These are phyloP conservation scores for Sebastes vulpes DNA, from an alignment of 2,797 vertebrate genomes.

Conservation along the genomic window DNA sequence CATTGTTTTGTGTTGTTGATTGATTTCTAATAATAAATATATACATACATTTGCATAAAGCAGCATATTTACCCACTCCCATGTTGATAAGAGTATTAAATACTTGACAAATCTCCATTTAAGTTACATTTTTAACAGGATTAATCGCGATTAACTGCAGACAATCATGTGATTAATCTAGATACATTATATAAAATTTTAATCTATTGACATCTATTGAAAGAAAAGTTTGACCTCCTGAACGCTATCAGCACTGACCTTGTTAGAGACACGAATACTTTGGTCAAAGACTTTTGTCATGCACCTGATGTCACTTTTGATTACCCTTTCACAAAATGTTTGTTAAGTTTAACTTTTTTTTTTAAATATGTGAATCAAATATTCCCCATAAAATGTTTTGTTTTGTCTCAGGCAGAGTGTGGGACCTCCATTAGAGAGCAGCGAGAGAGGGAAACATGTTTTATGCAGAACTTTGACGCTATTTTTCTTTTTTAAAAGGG, in stretches of 20 bases:
- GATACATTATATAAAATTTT: too few relatives aligned
- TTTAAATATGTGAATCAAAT: slow-evolving; percentile 9
- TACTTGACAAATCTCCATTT: too few relatives aligned
- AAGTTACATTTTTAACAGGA: too few relatives aligned
- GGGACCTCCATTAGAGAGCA: neutral
- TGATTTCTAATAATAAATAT: too few relatives aligned
- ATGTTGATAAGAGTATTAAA: too few relatives aligned
- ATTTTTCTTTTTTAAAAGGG: slow-evolving; percentile 33
- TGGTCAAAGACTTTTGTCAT: neutral
- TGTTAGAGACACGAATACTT: neutral
- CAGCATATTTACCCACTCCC: too few relatives aligned
- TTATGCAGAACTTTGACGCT: slow-evolving; percentile 14
- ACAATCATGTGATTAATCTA: too few relatives aligned
- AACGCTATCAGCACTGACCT: neutral
- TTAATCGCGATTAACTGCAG: too few relatives aligned
- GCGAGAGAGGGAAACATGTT: neutral
- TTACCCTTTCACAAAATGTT: neutral
- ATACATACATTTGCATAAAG: too few relatives aligned
- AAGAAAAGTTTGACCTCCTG: neutral
- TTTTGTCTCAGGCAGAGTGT: neutral
- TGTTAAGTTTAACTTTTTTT: neutral
- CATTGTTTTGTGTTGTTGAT: too few relatives aligned
- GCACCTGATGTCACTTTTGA: neutral
- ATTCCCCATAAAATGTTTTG: neutral
- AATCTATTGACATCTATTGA: neutral